Evolutionary conservation across 2,888 invertebrate genomes (phyloP), one percentile per base, ranked within the genome.

Genomic region (Thumatha senex): DNA sequence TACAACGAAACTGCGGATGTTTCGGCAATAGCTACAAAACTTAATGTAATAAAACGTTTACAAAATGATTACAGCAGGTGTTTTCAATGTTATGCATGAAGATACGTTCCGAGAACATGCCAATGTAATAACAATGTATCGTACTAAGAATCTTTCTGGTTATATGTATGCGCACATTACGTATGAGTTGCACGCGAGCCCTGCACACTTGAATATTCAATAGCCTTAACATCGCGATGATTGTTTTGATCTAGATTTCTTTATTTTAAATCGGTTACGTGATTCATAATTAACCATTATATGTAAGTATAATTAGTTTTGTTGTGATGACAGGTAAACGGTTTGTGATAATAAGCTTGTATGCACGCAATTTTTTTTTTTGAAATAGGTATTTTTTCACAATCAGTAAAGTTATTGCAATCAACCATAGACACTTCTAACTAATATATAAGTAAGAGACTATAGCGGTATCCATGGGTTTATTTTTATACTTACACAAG

Each of bases 131-230:
- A 50, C 54, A 61, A 47, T n/a, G 29, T 11, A 36, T 18, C 60
- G 54, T 55, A 52, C 46, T 40, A 15, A 8, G 14, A 13, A 24
- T 40, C 31, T 61, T 61, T 47, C 55, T 52, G 51, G 48, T 63
- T 55, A 10, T 2, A 14, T 7, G 30, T 40, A 35, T 46, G 48
- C 50, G 41, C 46, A 46, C 31, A 53, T 67, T 34, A 67, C 13
- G 41, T 29, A 67, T 33, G 40, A 47, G 39, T 35, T 39, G 36
- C 65, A 65, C 67, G 67, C 67, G 53, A 56, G 42, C 49, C 64
- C 51, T 54, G 54, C 58, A 52, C 54, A 38, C 18, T 56, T 56
- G 54, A 61, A 67, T 61, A 64, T 59, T 54, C 33, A 65, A 67
- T 54, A 40, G 48, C 13, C 40, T 41, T 38, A 10, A 54, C 47